phyloP scores from a whole-genome alignment of 2,888 invertebrate species.

The Bibio marci region DNA sequence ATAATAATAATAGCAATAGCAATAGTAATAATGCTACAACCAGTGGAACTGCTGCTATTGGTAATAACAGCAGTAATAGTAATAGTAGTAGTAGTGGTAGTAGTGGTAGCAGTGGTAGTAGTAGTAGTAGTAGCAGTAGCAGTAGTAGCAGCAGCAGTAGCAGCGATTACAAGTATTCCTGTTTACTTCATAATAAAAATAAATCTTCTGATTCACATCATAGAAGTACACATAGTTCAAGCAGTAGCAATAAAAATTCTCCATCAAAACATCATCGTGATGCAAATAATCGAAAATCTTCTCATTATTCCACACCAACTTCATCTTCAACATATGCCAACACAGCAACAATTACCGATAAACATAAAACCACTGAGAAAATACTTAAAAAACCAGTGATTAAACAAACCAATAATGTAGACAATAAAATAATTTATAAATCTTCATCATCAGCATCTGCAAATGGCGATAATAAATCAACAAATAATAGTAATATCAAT shows the following conservation, averaged over 20 bases:
- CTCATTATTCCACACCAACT: not conserved
- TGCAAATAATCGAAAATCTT: not conserved
- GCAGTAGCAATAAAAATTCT: not conserved
- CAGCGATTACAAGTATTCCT: too few relatives aligned
- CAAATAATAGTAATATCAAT: not conserved
- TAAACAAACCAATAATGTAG: not conserved
- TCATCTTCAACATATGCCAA: too few relatives aligned
- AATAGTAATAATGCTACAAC: too few relatives aligned
- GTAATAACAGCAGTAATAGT: too few relatives aligned
- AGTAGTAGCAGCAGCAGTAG: too few relatives aligned
- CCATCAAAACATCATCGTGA: not conserved
- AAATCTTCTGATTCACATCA: too few relatives aligned
- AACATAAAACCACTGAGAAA: too few relatives aligned
- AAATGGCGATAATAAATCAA: not conserved
- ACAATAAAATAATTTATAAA: not conserved
- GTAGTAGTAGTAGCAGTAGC: not conserved
- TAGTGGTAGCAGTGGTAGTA: not conserved
- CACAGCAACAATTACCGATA: too few relatives aligned
- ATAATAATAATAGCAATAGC: constrained; percentile 8
- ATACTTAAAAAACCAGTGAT: not conserved
- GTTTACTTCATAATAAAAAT: too few relatives aligned
- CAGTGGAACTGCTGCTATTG: too few relatives aligned
- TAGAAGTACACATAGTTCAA: not conserved
- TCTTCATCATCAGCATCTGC: not conserved
- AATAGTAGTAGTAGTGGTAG: not conserved